Evolutionary conservation across 2,113 vertebrate species (phyloP), one percentile per base, ranked within the genome.

Genomic region (Oostethus manadensis): DNA sequence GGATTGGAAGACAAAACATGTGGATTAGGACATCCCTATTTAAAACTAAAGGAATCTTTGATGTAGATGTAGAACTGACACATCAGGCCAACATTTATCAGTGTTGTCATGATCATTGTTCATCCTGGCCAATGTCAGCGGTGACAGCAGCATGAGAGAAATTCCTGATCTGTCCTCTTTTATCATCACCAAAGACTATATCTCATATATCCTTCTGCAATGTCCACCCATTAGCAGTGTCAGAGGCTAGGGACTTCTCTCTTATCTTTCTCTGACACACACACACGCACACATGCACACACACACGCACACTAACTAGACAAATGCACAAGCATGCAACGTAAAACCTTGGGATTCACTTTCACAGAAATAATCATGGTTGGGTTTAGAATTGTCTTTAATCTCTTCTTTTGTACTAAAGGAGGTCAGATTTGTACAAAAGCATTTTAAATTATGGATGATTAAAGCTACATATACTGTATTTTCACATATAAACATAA

Each of bases 111-210:
- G 55, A 56, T 77, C 62, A 72, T 64, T 72, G 71, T 44, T 84
- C 57, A 61, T 73, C 69, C 60, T 18, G 21, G 62, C 23, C 83
- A 87, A 88, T 82, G 78, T 85, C 80, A 84, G 64, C 66, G 59
- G 58, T 40, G 68, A 74, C 73, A 77, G 71, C 64, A 62, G 26
- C 38, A 47, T 45, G 51, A 59, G 47, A 72, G 51, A 76, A 29
- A 72, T 45, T 60, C 49, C 60, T 35, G 55, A 49, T 49, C 20
- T 17, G 49, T 49, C 22, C 8, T 56, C n/a, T 51, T 35, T 56
- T 15, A 33, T 58, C 40, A 2, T 51, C 68, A 18, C 18, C 68
- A 18, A 35, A 18, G 17, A 53, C 11, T 53, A 11, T 4, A 53
- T 35, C 51, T 33, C 17, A 22, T 58, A 71, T 35, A 56, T 16